Evolutionary conservation across 2,797 vertebrate species (phyloP).

Genomic region (Choloepus didactylus): DNA sequence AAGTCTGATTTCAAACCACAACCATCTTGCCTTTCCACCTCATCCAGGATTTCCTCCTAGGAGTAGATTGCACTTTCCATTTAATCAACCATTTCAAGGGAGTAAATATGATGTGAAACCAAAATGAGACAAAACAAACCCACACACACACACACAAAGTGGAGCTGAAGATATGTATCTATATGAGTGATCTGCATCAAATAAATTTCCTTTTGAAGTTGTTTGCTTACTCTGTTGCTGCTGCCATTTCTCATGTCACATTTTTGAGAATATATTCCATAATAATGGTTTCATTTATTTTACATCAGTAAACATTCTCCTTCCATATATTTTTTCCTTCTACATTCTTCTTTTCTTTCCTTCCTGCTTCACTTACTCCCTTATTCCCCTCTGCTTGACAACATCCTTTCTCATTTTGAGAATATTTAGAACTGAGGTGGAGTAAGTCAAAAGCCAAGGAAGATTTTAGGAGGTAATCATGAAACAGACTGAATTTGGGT

Average conservation of each 20-base stretch:
- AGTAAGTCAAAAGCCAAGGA: conserved; percentile 26
- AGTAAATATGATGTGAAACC: not conserved
- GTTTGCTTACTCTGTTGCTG: not conserved
- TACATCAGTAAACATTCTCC: not conserved
- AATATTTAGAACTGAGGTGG: not conserved
- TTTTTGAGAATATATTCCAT: conserved; percentile 11
- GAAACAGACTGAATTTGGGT: not conserved
- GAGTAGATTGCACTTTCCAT: not conserved
- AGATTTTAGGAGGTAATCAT: conserved; percentile 4
- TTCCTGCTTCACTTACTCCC: not conserved
- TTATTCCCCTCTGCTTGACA: not conserved
- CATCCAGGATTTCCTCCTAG: conserved; percentile 9
- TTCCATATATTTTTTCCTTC: not conserved
- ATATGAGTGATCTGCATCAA: not conserved
- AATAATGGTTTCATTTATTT: conserved; percentile 29
- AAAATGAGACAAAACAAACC: not conserved
- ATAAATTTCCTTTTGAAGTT: not conserved
- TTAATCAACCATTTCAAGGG: not conserved
- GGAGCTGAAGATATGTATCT: not conserved
- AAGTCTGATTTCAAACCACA: not conserved
- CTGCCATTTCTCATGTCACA: not conserved
- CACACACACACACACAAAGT: not conserved
- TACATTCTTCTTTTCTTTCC: not conserved
- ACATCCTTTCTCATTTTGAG: conserved; percentile 23
- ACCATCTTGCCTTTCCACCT: conserved; percentile 3